phyloP scores from a whole-genome alignment of 2,888 invertebrate species.

The Molanna angustata region DNA sequence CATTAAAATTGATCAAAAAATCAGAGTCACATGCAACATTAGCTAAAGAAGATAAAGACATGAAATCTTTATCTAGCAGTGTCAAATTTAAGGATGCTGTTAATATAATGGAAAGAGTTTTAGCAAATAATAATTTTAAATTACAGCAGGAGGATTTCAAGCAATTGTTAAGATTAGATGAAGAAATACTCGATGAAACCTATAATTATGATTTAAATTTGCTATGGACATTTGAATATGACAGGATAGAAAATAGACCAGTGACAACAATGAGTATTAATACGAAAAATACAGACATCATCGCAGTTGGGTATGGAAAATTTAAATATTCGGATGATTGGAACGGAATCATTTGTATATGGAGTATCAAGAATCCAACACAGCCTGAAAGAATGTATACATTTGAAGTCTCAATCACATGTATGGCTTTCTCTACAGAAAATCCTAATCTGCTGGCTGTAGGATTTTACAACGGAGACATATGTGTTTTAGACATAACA shows the following conservation, averaged over 20 bases:
- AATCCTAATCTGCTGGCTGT: constrained; percentile 72
- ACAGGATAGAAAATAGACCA: constrained; percentile 51
- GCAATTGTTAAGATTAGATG: constrained; percentile 61
- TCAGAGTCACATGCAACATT: constrained; percentile 35
- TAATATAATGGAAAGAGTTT: constrained; percentile 66
- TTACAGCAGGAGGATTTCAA: constrained; percentile 68
- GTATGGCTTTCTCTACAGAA: constrained; percentile 65
- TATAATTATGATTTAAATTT: constrained; percentile 64
- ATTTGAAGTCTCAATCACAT: constrained; percentile 64
- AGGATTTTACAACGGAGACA: constrained; percentile 70
- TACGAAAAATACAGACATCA: constrained; percentile 62
- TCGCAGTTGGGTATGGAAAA: constrained; percentile 75
- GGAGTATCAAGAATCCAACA: constrained; percentile 79
- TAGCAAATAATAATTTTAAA: constrained; percentile 65
- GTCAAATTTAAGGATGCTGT: constrained; percentile 59
- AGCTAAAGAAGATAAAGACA: constrained; percentile 40
- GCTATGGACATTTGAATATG: constrained; percentile 65
- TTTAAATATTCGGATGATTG: constrained; percentile 56
- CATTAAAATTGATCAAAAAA: constrained; percentile 34
- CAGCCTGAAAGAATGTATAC: constrained; percentile 69
- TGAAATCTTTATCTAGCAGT: constrained; percentile 35
- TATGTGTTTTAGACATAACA: constrained; percentile 70
- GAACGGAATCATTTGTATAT: constrained; percentile 67
- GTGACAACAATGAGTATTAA: constrained; percentile 67
- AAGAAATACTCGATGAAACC: constrained; percentile 59